Conservation (phyloP, 2,797 vertebrate species). For the Hemitrygon akajei region DNA sequence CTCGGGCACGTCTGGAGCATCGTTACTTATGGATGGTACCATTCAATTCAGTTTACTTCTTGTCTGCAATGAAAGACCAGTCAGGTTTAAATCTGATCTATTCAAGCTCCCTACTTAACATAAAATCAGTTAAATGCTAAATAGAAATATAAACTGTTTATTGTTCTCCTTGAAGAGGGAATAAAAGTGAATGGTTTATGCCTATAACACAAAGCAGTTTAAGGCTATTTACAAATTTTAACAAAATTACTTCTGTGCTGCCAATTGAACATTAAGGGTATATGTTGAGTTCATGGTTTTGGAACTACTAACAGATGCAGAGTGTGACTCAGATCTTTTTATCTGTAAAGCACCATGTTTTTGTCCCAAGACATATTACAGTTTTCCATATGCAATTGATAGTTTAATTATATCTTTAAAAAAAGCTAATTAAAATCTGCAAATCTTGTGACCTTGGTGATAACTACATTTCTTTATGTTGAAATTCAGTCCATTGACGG, state of each 20-base stretch:
- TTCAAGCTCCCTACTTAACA: not conserved
- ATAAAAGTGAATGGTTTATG: not conserved
- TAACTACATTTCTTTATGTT: not conserved
- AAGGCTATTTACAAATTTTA: slow-evolving; percentile 4
- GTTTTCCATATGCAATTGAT: not conserved
- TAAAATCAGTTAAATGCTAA: slow-evolving; percentile 3
- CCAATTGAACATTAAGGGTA: not conserved
- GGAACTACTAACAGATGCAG: not conserved
- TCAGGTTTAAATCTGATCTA: not conserved
- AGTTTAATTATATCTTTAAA: not conserved
- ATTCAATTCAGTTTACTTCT: not conserved
- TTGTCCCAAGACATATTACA: not conserved
- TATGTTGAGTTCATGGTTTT: not conserved
- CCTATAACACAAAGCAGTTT: not conserved
- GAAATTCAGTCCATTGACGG: not conserved
- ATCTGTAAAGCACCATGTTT: not conserved
- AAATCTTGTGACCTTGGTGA: not conserved
- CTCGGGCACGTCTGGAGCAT: not conserved
- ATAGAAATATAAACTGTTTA: not conserved
- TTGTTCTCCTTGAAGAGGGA: not conserved
- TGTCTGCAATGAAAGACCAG: not conserved
- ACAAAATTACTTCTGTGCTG: not conserved
- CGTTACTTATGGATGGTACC: not conserved
- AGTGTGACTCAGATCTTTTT: not conserved
- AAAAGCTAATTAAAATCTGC: slow-evolving; percentile 15